Conservation (phyloP, 2,113 vertebrate species). For the Spermophilus dauricus region DNA sequence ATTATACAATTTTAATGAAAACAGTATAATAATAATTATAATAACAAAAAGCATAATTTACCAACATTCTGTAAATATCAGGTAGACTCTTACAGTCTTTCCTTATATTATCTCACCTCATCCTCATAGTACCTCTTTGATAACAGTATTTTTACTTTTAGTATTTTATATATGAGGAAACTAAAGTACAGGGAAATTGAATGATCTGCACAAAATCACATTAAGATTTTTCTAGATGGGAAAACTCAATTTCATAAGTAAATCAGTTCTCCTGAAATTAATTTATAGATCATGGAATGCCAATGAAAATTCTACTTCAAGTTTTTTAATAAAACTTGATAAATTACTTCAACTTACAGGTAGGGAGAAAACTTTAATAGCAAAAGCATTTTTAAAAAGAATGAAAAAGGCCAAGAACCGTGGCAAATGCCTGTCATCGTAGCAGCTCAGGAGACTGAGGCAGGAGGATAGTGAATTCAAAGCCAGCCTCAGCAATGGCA, state of each 20-base stretch:
- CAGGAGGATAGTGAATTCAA: no score
- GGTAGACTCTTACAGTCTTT: background rate
- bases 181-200: background rate
- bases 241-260: background rate
- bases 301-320: background rate
- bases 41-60: background rate
- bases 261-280: background rate
- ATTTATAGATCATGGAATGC: background rate
- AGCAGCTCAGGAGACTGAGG: no score
- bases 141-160: background rate
- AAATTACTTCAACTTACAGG: background rate
- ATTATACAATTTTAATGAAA: background rate
- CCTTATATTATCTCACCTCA: background rate
- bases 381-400: background rate
- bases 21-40: background rate
- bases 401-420: no score
- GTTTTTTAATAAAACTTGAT: background rate
- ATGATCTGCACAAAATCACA: background rate
- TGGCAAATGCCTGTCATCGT: no score
- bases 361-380: background rate
- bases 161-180: background rate
- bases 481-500: no score
- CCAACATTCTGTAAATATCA: background rate
- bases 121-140: background rate
- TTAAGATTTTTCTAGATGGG: background rate